phyloP scores from a whole-genome alignment of 2,113 vertebrate species.

The Herpailurus yagouaroundi region DNA sequence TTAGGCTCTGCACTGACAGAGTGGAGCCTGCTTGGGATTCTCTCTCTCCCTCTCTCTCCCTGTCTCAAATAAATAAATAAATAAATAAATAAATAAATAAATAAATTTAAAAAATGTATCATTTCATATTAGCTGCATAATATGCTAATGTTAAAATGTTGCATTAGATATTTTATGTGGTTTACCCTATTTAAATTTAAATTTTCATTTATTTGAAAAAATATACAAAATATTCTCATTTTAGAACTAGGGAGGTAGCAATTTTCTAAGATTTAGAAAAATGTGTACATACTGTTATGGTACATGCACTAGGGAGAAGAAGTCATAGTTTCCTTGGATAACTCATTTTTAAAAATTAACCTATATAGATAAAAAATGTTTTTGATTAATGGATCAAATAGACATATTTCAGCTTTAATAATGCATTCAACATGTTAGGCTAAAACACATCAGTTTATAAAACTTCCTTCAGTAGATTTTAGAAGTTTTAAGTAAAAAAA shows the following conservation, averaged over 20 bases:
- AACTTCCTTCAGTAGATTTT: not conserved
- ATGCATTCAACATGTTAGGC: not conserved
- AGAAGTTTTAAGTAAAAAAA: not conserved
- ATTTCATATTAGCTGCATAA: not conserved
- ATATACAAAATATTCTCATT: not conserved
- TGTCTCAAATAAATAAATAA: no score
- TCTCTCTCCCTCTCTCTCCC: no score
- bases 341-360: not conserved
- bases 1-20: no score
- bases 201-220: not conserved
- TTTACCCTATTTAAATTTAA: not conserved
- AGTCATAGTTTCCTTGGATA: not conserved
- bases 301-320: not conserved
- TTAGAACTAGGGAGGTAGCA: not conserved
- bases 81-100: not conserved
- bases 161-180: not conserved
- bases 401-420: not conserved
- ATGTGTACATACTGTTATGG: not conserved
- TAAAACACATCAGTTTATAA: slow-evolving; percentile 7
- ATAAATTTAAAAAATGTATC: not conserved
- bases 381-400: not conserved
- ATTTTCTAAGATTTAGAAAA: not conserved
- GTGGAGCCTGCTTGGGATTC: no score
- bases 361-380: not conserved
- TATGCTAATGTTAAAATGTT: not conserved